Evolutionary conservation across 2,113 vertebrate genomes (phyloP).

Genomic region (Camelus bactrianus): DNA sequence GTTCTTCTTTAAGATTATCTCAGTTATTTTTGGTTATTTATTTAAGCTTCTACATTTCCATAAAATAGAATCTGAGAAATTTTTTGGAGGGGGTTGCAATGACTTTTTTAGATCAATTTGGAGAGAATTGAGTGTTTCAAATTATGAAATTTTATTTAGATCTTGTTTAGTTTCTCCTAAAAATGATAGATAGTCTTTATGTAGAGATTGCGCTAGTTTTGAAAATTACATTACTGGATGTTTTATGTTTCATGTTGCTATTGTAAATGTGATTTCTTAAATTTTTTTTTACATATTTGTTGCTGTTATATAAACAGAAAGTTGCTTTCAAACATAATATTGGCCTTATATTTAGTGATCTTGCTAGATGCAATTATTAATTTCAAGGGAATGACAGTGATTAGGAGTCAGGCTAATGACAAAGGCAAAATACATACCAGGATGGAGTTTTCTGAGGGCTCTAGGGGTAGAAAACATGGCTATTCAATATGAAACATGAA

Average conservation of each 20-base stretch:
- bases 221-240: background rate
- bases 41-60: background rate
- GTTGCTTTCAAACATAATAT: background rate
- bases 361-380: background rate
- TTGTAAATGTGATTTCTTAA: background rate
- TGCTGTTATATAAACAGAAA: background rate
- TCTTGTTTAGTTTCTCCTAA: slow-evolving; percentile 16
- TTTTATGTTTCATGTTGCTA: background rate
- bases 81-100: background rate
- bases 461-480: background rate
- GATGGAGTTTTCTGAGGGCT: background rate
- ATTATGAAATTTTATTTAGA: background rate
- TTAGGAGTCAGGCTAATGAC: background rate
- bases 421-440: background rate
- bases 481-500: background rate
- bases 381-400: background rate
- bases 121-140: background rate
- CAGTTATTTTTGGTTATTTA: background rate
- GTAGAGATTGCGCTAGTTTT: background rate
- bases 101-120: background rate
- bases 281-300: slow-evolving; percentile 5
- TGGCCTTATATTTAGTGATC: background rate
- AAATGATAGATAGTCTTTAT: slow-evolving; percentile 13
- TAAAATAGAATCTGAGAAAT: background rate
- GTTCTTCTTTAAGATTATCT: background rate